phyloP scores from a whole-genome alignment of 2,888 invertebrate species.

The Drosophila barbarae region DNA sequence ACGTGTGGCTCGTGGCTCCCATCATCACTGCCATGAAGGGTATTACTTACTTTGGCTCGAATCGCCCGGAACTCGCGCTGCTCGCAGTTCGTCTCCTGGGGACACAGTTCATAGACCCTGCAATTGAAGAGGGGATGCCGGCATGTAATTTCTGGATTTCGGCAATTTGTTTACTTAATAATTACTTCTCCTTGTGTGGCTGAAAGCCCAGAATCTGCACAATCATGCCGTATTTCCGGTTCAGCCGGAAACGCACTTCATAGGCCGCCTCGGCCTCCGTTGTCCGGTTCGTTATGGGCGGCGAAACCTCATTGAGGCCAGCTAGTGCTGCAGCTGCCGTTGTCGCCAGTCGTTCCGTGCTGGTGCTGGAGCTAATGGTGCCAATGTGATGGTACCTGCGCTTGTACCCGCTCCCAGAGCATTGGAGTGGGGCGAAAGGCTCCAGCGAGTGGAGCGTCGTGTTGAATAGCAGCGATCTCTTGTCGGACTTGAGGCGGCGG shows the following conservation, averaged over 20 bases:
- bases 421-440: conserved; percentile 59
- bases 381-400: conserved; percentile 50
- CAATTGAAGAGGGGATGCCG: conserved; percentile 27
- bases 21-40: conserved; percentile 17
- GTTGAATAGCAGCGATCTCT: conserved; percentile 86
- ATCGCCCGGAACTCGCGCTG: conserved; percentile 78
- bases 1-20: conserved; percentile 34
- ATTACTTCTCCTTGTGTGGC: conserved; percentile 77
- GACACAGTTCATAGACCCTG: conserved; percentile 78
- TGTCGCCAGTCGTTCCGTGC: conserved; percentile 22
- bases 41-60: conserved; percentile 76
- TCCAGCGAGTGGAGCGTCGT: conserved; percentile 81
- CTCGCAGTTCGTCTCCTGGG: conserved; percentile 77
- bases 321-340: conserved; percentile 28
- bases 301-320: conserved; percentile 42
- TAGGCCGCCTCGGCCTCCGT: conserved; percentile 48
- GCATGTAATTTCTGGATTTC: conserved; percentile 16
- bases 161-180: conserved; percentile 52
- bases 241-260: conserved; percentile 77
- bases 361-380: conserved; percentile 19
- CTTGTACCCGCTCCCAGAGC: conserved; percentile 48
- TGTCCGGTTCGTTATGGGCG: conserved; percentile 12
- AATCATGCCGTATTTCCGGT: conserved; percentile 78
- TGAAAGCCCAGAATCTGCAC: conserved; percentile 78
- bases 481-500: conserved; percentile 85